Percentiles rank a stretch among this genome's conserved stretches.
Conservation (phyloP, 2,113 vertebrate species). For the Nothobranchius furzeri region DNA sequence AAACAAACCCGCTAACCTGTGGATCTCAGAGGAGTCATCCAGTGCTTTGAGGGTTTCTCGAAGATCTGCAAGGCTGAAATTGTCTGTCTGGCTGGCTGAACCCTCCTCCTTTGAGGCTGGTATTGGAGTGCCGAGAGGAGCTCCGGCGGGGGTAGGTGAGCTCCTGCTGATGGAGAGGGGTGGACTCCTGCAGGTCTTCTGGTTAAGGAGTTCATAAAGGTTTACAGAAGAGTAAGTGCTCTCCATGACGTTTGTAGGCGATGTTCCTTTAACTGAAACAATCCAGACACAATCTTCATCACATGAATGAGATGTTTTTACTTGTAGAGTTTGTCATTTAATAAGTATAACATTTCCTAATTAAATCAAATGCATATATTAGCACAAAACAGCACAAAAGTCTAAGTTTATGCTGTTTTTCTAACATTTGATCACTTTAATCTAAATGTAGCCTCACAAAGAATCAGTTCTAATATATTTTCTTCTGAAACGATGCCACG, state of each 20-base stretch:
- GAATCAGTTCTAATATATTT: no score
- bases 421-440: no score
- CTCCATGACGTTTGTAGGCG: conserved; percentile 78
- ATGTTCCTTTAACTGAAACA: background rate
- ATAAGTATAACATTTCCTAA: no score
- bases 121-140: conserved; percentile 66
- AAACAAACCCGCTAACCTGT: conserved; percentile 71
- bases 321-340: no score
- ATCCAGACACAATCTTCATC: background rate
- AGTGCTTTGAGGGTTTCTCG: conserved; percentile 42
- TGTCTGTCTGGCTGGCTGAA: conserved; percentile 54
- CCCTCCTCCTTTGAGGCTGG: conserved; percentile 62
- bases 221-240: conserved; percentile 76
- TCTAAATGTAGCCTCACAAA: no score
- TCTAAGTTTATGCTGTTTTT: no score
- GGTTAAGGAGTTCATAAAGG: conserved; percentile 70
- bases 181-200: conserved; percentile 80
- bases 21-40: conserved; percentile 77
- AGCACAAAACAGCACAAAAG: no score
- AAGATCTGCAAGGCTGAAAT: conserved; percentile 36
- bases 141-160: conserved; percentile 38
- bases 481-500: no score
- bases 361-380: no score
- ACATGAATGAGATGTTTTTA: no score
- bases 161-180: conserved; percentile 62